Evolutionary conservation across 2,797 vertebrate species (phyloP).

Genomic region (Onychomys leucogaster): DNA sequence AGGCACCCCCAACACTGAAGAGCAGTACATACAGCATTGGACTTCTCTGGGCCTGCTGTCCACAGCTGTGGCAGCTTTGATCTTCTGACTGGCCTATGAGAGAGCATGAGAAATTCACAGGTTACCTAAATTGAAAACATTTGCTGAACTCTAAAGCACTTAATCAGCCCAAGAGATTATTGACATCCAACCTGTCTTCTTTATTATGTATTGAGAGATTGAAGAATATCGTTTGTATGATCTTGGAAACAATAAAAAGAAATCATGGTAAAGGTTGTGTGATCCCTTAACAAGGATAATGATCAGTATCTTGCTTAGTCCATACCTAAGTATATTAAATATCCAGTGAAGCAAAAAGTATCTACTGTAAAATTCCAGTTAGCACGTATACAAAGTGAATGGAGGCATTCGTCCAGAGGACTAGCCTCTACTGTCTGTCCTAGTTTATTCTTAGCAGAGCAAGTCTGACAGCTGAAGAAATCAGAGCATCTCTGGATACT

Average conservation of each 20-base stretch:
- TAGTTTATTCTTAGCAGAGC: slow-evolving; percentile 61
- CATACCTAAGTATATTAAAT: background rate
- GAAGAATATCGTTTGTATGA: background rate
- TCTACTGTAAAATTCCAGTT: slow-evolving; percentile 41
- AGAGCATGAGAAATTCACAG: background rate
- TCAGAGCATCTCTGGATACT: slow-evolving; percentile 63
- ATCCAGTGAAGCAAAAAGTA: slow-evolving; percentile 26
- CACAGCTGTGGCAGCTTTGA: background rate
- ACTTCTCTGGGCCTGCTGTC: background rate
- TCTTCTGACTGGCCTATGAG: background rate
- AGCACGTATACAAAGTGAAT: slow-evolving; percentile 29
- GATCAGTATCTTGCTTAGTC: background rate
- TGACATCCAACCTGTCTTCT: background rate
- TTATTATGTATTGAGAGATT: background rate
- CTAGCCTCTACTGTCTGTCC: background rate
- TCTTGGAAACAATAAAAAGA: slow-evolving; percentile 52
- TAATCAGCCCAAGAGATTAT: background rate
- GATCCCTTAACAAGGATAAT: background rate
- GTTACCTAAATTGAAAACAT: background rate
- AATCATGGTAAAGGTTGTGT: background rate
- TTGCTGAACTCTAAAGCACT: background rate
- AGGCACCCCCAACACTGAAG: accelerated
- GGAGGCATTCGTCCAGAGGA: background rate
- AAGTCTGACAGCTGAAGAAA: background rate
- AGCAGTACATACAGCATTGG: background rate